A percentile compares a stretch with the other conserved stretches of the same genome.
Evolutionary conservation across 2,113 vertebrate genomes (phyloP).

Genomic region (cat (Felis catus)): DNA sequence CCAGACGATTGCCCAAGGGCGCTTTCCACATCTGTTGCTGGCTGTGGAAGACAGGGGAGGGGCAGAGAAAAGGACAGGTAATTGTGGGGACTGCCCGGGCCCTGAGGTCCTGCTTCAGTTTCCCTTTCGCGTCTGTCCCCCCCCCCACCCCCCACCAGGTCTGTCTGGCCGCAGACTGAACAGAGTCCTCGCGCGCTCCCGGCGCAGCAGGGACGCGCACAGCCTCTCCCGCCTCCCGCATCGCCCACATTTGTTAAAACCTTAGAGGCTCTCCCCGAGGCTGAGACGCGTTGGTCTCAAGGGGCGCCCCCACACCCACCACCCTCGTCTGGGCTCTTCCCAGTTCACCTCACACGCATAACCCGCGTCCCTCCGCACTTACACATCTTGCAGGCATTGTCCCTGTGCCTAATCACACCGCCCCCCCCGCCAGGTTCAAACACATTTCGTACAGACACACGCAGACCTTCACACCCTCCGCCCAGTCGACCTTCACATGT

Average conservation of each 20-base stretch:
- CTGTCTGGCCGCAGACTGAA: slow-evolving; percentile 78
- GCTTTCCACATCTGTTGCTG: slow-evolving; percentile 58
- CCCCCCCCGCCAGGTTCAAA: neutral
- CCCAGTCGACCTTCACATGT: neutral
- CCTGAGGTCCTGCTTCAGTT: slow-evolving; percentile 43
- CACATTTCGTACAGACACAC: neutral
- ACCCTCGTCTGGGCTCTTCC: neutral
- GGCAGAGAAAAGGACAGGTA: neutral
- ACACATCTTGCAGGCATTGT: neutral
- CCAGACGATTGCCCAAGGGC: neutral
- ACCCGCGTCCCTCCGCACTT: neutral
- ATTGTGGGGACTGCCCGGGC: neutral
- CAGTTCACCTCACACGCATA: neutral
- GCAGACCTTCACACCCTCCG: neutral
- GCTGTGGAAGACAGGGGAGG: neutral
- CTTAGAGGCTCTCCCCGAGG: slow-evolving; percentile 69
- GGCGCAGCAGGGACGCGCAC: slow-evolving; percentile 82
- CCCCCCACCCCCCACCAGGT: neutral
- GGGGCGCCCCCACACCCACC: neutral
- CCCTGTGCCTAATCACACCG: neutral
- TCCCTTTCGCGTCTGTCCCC: slow-evolving; percentile 65
- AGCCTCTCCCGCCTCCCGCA: slow-evolving; percentile 86
- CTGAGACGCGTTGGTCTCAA: neutral
- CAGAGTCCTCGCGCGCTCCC: slow-evolving; percentile 83
- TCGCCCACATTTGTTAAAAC: slow-evolving; percentile 82